Evolutionary conservation across 2,888 invertebrate species (phyloP), one percentile per base, ranked within the genome.

Genomic region (Quadroppia sp.): DNA sequence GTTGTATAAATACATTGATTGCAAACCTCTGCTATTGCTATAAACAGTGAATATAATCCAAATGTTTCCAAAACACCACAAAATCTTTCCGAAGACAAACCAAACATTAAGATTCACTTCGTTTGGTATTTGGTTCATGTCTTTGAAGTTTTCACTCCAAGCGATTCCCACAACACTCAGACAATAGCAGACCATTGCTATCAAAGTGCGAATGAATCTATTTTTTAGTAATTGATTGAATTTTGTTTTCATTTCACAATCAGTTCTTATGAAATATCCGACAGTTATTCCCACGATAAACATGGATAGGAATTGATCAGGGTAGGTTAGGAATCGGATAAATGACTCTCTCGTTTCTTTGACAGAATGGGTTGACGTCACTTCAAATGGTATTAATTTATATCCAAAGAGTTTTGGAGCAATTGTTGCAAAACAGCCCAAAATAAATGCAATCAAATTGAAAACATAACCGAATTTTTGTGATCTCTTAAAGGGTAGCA

Each of bases 131-230:
- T 56, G 40, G 30, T 71, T 64, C 1, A 74, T 30, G 15, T 70
- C 71, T 30, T 74, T 74, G 56, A 74, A 74, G 48, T 53, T 30
- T 59, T 74, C 74, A 48, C 71, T 70, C 74, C 74, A 74, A 40
- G 17, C 30, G 15, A 71, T 20, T 1, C 40, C 32, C 9, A 56
- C 50, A 20, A 70, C 1, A 11, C 48, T 42, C 28, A 45, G 15
- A 9, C 17, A 28, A 17, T 17, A 28, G 17, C 69, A 45, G 15
- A 69, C 7, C 6, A 45, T 69, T 45, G 69, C 30, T 1, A 28
- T 56, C 56, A 30, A 1, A 9, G 15, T 56, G 2, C 15, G 6
- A 36, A 36, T 17, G 6, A 45, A 45, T 15, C 11, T 11, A 17
- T 17, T 13, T 45, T 45, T 45, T 9, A n/a, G n/a, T n/a, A n/a